Evolutionary conservation across 2,888 invertebrate genomes (phyloP).

Genomic region (Zaprionus lineosus): DNA sequence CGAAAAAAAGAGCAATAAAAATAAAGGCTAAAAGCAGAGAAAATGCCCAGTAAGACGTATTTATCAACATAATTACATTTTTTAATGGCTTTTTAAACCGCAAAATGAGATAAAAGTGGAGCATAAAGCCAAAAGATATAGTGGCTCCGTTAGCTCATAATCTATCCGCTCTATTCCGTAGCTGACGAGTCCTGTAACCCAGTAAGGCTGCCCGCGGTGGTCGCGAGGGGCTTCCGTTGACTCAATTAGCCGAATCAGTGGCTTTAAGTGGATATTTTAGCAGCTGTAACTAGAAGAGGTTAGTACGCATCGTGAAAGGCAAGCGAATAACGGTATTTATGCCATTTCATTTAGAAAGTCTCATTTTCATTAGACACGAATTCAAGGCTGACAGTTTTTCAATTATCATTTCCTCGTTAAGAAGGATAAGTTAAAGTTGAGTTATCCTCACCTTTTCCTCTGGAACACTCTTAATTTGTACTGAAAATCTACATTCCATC

Average conservation of each 20-base stretch:
- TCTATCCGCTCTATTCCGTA: not conserved
- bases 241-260: conserved; percentile 39
- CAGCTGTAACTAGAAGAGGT: not conserved
- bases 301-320: too few relatives aligned
- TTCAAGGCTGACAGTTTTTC: too few relatives aligned
- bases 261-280: not conserved
- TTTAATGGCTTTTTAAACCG: conserved; percentile 81
- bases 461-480: too few relatives aligned
- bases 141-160: conserved; percentile 10
- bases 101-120: conserved; percentile 68
- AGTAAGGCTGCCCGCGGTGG: conserved; percentile 10
- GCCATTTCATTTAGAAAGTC: too few relatives aligned
- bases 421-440: too few relatives aligned
- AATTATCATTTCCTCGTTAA: too few relatives aligned
- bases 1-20: conserved; percentile 43
- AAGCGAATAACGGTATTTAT: too few relatives aligned
- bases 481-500: too few relatives aligned
- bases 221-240: conserved; percentile 5
- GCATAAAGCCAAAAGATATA: conserved; percentile 33
- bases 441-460: too few relatives aligned
- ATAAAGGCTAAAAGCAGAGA: conserved; percentile 52
- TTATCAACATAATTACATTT: conserved; percentile 81
- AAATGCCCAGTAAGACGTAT: conserved; percentile 73
- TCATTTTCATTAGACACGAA: too few relatives aligned
- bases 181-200: not conserved